These are phyloP conservation scores for Poliocrania exsul DNA, from an alignment of 2,797 vertebrate genomes.

Conservation along the genomic window DNA sequence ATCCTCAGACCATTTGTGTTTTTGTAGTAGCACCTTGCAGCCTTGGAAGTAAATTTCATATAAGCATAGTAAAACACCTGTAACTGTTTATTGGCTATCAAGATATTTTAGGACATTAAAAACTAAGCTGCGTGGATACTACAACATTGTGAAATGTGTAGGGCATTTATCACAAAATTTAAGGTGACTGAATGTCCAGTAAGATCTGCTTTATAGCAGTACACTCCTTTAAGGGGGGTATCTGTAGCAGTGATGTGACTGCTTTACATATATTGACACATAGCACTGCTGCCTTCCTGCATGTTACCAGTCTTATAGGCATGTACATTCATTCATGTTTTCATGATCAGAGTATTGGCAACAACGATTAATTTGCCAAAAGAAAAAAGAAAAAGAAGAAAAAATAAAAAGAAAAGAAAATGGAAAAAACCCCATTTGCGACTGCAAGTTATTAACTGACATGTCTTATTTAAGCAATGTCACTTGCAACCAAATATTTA, in stretches of 20 bases:
- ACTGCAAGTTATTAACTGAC: constrained; percentile 35
- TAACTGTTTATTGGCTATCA: neutral
- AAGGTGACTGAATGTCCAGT: neutral
- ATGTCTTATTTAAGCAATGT: constrained; percentile 36
- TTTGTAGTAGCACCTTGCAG: neutral
- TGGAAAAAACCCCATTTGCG: neutral
- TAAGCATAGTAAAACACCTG: neutral
- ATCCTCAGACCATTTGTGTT: neutral
- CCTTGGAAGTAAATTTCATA: neutral
- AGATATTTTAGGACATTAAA: neutral
- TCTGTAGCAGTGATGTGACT: neutral
- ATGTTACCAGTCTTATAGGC: neutral
- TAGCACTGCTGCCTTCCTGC: neutral
- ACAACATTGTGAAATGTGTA: neutral
- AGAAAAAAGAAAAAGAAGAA: neutral
- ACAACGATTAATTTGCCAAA: neutral
- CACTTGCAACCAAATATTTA: constrained; percentile 62
- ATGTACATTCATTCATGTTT: neutral
- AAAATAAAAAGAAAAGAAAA: neutral
- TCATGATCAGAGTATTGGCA: neutral
- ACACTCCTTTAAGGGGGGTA: neutral
- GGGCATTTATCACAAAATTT: neutral
- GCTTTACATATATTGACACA: neutral
- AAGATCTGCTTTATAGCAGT: neutral
- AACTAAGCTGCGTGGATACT: neutral